A percentile compares a stretch with the other conserved stretches of the same genome.
phyloP scores from a whole-genome alignment of 2,888 invertebrate genomes.

The Patella depressa region DNA sequence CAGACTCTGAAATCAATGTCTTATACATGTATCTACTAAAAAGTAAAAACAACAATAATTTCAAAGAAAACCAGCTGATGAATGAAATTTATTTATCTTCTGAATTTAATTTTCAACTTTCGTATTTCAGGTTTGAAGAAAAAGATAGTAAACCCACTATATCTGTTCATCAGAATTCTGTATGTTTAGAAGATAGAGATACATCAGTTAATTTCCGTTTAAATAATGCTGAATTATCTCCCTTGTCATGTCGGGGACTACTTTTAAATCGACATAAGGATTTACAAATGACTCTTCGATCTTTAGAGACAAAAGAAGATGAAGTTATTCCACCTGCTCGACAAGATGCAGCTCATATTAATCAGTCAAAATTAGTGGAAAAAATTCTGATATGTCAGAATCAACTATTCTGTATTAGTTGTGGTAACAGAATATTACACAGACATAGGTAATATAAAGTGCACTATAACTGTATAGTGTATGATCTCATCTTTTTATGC shows the following conservation, averaged over 20 bases:
- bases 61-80: too few relatives aligned
- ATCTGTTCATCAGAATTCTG: neutral
- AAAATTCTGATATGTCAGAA: conserved; percentile 43
- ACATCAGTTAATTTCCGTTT: conserved; percentile 24
- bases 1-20: neutral
- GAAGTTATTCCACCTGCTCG: neutral
- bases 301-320: conserved; percentile 13
- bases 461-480: neutral
- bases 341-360: neutral
- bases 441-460: conserved; percentile 24
- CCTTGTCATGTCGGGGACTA: conserved; percentile 48
- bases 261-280: conserved; percentile 35
- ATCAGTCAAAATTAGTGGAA: conserved; percentile 43
- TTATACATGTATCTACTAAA: neutral
- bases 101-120: neutral
- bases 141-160: neutral
- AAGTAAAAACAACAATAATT: neutral
- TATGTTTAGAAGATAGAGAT: neutral
- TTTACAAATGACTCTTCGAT: conserved; percentile 35
- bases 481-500: neutral
- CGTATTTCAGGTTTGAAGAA: neutral
- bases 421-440: conserved; percentile 42
- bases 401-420: conserved; percentile 50
- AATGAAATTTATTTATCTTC: neutral
- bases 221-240: conserved; percentile 35